Base-by-base conservation (phyloP, 1,140 invertebrate genomes). In the Vanessa atalanta region DNA sequence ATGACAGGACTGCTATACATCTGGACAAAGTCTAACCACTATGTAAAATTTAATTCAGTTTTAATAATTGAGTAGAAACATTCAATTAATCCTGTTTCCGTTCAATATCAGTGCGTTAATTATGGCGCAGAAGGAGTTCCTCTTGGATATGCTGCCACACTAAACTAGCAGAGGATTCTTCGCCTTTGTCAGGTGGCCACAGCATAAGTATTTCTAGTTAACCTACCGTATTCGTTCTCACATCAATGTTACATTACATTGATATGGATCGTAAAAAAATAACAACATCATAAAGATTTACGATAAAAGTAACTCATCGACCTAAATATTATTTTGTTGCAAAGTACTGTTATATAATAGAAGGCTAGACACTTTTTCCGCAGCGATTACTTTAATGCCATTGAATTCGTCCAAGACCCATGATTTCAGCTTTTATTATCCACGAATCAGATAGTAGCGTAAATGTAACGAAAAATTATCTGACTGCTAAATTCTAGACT, bases 291-390 rank as follows among this genome's bases (percentile, higher is more conserved):
- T 51, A 51, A 51, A 51, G n/a, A 51, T 51, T 51, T 51, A 51
- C 48, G 12, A n/a, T 51, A n/a, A 51, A n/a, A 15, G 13, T 51
- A 12, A n/a, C 48, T 51, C 48, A 51, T 51, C 14, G 48, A 51
- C 53, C 53, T 16, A 55, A 55, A 55, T 55, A 20, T 20, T 16
- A n/a, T 65, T 65, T 65, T 65, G 20, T 63, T 63, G 60, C 60
- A 26, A 14, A 23, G 60, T 23, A n/a, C 26, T 63, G 14, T n/a
- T 43, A 43, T 43, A 43, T 43, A 43, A 37, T 37, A 37, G 23
- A 61, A 14, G 37, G 16, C n/a, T 51, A n/a, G 14, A 15, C 14
- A 1, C n/a, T 51, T n/a, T 51, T n/a, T 23, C 16, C 55, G 55
- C 55, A 20, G 55, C 55, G 55, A 26, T 16, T 57, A 26, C 8